A percentile compares a stretch with the other conserved stretches of the same genome.
These are phyloP conservation scores for Ips nitidus DNA, from an alignment of 1,140 invertebrate genomes.

Conservation along the genomic window DNA sequence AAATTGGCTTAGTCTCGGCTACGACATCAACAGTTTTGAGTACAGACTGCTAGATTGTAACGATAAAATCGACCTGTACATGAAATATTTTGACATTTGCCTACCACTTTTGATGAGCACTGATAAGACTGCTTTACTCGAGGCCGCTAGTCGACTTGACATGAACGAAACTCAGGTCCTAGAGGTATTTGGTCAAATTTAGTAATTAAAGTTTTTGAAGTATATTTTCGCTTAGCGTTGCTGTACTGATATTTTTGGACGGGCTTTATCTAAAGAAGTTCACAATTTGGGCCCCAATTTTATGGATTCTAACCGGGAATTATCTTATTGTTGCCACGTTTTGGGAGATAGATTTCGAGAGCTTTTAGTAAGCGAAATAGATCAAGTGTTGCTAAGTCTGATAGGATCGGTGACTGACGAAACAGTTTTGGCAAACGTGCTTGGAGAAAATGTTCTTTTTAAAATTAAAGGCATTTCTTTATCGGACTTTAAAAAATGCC, in stretches of 20 bases:
- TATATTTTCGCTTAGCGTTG: slow-evolving; percentile 30
- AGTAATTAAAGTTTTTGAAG: slow-evolving; percentile 11
- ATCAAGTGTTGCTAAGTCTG: slow-evolving; percentile 38
- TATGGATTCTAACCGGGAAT: slow-evolving; percentile 21
- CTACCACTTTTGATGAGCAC: slow-evolving; percentile 49
- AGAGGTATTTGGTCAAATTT: slow-evolving; percentile 39
- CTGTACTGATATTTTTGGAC: slow-evolving; percentile 36
- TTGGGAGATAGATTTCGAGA: slow-evolving; percentile 38
- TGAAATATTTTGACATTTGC: slow-evolving; percentile 50
- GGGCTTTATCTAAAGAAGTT: slow-evolving; percentile 34
- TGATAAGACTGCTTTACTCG: slow-evolving; percentile 41
- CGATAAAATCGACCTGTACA: slow-evolving; percentile 51
- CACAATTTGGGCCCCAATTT: slow-evolving; percentile 34
- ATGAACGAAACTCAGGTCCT: slow-evolving; percentile 47
- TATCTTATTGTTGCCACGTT: slow-evolving; percentile 27
- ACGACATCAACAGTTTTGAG: slow-evolving; percentile 45
- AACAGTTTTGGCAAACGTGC: slow-evolving; percentile 28
- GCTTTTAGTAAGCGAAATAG: slow-evolving; percentile 39
- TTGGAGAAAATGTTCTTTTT: slow-evolving; percentile 37
- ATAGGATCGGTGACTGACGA: slow-evolving; percentile 37
- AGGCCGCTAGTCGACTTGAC: slow-evolving; percentile 38
- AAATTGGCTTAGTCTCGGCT: slow-evolving; percentile 42
- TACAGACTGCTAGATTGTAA: slow-evolving; percentile 48
- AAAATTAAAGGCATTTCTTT: slow-evolving; percentile 21
- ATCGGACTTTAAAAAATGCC: slow-evolving; percentile 32